A percentile compares a stretch with the other conserved stretches of the same genome.
Evolutionary conservation across 2,888 invertebrate genomes (phyloP).

Genomic region (Drosophila lutescens): DNA sequence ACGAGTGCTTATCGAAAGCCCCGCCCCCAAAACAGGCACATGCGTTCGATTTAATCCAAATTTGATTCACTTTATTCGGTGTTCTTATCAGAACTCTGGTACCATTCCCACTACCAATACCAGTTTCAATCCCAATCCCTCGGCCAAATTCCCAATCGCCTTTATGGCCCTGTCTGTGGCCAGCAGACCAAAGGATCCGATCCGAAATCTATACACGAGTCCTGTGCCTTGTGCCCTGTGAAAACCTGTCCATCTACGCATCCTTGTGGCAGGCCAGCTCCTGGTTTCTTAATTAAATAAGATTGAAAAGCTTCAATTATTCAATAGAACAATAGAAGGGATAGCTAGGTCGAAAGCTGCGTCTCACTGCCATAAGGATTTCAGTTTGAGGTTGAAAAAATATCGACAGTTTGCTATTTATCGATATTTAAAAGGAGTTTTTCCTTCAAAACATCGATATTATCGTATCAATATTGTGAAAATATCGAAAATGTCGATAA

Average conservation of each 20-base stretch:
- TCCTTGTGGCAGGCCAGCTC: slow-evolving; percentile 11
- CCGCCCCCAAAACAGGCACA: slow-evolving; percentile 16
- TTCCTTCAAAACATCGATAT: no score
- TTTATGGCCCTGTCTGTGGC: slow-evolving; percentile 25
- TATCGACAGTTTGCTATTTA: no score
- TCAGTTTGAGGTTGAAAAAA: no score
- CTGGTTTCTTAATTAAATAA: slow-evolving; percentile 53
- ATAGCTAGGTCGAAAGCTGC: slow-evolving; percentile 14
- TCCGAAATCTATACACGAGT: slow-evolving; percentile 19
- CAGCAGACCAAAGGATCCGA: slow-evolving; percentile 31
- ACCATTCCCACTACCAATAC: neutral
- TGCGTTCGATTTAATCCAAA: slow-evolving; percentile 45
- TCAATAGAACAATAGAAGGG: slow-evolving; percentile 39
- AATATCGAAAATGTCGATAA: no score
- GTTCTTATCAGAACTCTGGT: slow-evolving; percentile 3
- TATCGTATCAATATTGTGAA: no score
- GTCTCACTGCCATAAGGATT: neutral
- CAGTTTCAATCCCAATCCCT: neutral
- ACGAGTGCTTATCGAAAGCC: slow-evolving; percentile 30
- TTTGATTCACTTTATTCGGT: slow-evolving; percentile 34
- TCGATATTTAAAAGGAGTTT: no score
- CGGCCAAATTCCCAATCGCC: slow-evolving; percentile 3
- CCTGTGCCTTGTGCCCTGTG: neutral
- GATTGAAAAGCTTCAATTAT: slow-evolving; percentile 62
- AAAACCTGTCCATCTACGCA: slow-evolving; percentile 28